Evolutionary conservation across 2,113 vertebrate genomes (phyloP), one percentile per base, ranked within the genome.

Genomic region (Anhinga rufa): DNA sequence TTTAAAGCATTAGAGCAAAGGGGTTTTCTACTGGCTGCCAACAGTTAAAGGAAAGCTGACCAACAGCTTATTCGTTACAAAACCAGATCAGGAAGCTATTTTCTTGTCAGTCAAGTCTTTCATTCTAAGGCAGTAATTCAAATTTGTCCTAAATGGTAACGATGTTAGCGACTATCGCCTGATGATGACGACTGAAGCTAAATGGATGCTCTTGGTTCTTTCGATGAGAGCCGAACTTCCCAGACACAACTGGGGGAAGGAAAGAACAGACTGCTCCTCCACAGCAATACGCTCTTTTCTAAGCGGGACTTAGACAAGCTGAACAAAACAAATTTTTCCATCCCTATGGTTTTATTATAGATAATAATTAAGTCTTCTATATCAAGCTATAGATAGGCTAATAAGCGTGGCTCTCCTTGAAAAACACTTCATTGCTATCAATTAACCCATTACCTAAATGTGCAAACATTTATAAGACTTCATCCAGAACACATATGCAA

Each of bases 151-250:
- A 82, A 76, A 75, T 7, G 52, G 70, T 16, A 82, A 25, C 1
- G 0, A 48, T 17, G 13, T n/a, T 64, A 71, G 38, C 0, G 0
- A 62, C 38, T 54, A 17, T 46, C 28, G 52, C 17, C 1, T 38
- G 28, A 71, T 29, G 57, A 58, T 16, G 42, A 44, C 6, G 26
- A 58, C 17, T 5, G 7, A 74, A 92, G 19, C 46, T 49, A 64
- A 82, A 75, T 4, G 12, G 70, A 86, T 55, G 44, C 42, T 86
- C 46, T 46, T 29, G 20, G 25, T 64, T 93, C 48, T 72, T 49
- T 68, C 62, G 38, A 32, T 11, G 11, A 62, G 52, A 92, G 55
- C 38, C 46, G 16, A 55, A 60, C 42, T n/a, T 86, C n/a, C 44
- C 34, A 95, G 36, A 49, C 0, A 6, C 36, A 79, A 28, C 6